Conservation (phyloP, 2,888 invertebrate species). For the Ceramica pisi region DNA sequence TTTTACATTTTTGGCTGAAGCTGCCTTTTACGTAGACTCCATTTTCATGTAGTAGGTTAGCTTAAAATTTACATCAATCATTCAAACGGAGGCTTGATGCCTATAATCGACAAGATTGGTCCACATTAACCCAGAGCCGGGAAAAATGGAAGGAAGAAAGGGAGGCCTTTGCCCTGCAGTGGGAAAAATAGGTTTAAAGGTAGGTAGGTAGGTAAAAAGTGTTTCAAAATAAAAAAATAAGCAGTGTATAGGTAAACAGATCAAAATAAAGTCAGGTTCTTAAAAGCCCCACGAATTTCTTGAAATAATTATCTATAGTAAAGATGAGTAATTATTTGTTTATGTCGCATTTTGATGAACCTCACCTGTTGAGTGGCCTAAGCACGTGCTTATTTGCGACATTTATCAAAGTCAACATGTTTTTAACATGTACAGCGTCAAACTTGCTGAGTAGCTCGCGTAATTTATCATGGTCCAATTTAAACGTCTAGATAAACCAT, state of each 20-base stretch:
- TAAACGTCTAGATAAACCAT: constrained; percentile 83
- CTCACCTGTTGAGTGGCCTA: constrained; percentile 17
- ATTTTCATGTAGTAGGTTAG: not conserved
- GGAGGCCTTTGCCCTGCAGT: no score
- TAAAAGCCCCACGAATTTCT: not conserved
- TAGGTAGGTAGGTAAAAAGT: no score
- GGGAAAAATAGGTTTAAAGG: no score
- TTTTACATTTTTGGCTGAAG: not conserved
- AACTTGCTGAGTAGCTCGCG: constrained; percentile 45
- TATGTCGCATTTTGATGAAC: constrained; percentile 17
- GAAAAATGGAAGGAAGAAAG: no score
- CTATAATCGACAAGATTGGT: no score
- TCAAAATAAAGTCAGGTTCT: not conserved
- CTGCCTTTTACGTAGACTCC: not conserved
- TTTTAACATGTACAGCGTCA: constrained; percentile 66
- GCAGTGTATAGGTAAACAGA: no score
- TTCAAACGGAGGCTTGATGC: no score
- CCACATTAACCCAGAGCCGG: no score
- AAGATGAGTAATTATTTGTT: constrained; percentile 5
- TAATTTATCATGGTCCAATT: constrained; percentile 78
- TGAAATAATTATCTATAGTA: not conserved
- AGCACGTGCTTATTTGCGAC: constrained; percentile 64
- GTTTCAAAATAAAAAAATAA: no score
- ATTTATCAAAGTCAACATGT: constrained; percentile 69
- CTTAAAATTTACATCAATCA: not conserved